phyloP scores from a whole-genome alignment of 2,113 vertebrate species.

The Opisthocomus hoazin region DNA sequence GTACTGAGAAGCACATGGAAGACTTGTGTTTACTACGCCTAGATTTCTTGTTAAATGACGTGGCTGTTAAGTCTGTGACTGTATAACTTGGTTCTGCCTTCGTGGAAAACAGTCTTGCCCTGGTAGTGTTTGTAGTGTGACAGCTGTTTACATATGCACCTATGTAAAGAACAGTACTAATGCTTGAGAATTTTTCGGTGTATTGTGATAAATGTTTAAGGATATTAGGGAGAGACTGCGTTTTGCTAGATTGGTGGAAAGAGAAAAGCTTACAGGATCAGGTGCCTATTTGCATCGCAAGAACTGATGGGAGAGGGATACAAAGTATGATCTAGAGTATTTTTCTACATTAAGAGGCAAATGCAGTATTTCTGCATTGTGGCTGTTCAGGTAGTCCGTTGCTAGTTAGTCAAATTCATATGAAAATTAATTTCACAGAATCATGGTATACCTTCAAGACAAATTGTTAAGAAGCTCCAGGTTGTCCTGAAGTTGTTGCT shows the following conservation, averaged over 20 bases:
- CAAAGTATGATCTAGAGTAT: neutral
- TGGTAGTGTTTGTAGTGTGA: neutral
- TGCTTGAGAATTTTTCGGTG: neutral
- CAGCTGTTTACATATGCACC: neutral
- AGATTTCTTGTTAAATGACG: neutral
- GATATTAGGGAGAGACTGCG: neutral
- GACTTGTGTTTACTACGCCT: rapidly evolving
- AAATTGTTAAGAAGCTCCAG: neutral
- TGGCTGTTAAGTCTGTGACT: rapidly evolving
- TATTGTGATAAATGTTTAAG: neutral
- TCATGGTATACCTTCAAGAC: rapidly evolving
- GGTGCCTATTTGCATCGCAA: neutral
- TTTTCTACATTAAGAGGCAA: neutral
- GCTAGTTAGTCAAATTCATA: neutral
- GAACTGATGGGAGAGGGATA: neutral
- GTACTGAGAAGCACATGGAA: neutral
- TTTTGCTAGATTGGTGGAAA: neutral
- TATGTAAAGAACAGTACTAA: rapidly evolving
- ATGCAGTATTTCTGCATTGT: neutral
- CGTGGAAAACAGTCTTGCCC: neutral
- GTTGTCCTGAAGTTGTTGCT: neutral
- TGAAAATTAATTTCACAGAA: neutral
- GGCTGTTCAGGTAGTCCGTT: neutral
- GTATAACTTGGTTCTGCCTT: neutral
- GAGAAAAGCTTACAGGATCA: neutral